These are phyloP conservation scores for Pogona vitticeps DNA, from an alignment of 2,113 vertebrate species.

Conservation along the genomic window DNA sequence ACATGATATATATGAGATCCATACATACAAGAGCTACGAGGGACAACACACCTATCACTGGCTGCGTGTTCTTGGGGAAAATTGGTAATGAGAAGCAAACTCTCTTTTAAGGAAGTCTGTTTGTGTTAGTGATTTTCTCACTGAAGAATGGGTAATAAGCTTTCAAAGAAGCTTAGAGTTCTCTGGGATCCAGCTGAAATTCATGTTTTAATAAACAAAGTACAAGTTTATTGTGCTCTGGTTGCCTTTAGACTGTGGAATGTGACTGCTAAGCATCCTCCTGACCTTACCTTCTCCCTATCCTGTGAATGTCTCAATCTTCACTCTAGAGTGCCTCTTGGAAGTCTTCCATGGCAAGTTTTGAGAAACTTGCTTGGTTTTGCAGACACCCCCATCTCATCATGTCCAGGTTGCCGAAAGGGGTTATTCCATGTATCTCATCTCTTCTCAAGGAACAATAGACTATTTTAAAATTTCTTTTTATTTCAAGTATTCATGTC, in stretches of 20 bases:
- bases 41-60: neutral
- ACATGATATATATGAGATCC: neutral
- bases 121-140: neutral
- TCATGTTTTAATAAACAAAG: neutral
- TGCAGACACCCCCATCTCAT: no score
- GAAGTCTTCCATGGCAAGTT: neutral
- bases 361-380: neutral
- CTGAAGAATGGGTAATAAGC: neutral
- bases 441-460: neutral
- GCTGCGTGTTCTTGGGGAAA: neutral
- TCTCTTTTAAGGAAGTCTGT: neutral
- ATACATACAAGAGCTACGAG: neutral
- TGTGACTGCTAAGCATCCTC: neutral
- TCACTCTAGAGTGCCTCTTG: neutral
- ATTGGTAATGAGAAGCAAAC: neutral
- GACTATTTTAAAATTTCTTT: fast-evolving
- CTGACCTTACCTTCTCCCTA: neutral
- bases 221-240: no score
- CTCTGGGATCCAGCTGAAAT: neutral
- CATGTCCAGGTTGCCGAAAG: neutral
- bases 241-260: neutral
- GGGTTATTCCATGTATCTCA: neutral
- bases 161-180: neutral
- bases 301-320: neutral
- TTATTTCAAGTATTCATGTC: neutral